A percentile compares a stretch with the other conserved stretches of the same genome.
phyloP scores from a whole-genome alignment of 2,888 invertebrate genomes.

The Empis livida region DNA sequence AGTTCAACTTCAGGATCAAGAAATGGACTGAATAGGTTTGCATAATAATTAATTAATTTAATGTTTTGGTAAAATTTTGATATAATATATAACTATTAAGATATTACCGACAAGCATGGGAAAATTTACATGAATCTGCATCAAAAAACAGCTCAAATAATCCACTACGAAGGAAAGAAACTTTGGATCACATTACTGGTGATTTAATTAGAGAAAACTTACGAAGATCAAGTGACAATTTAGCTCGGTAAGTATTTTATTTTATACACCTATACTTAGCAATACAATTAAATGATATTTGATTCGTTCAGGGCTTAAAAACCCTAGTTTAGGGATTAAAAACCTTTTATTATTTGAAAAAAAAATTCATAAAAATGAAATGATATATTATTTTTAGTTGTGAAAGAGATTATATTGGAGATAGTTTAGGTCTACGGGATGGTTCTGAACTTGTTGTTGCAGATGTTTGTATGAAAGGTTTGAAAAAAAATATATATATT shows the following conservation, averaged over 20 bases:
- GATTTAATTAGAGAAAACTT: constrained; percentile 34
- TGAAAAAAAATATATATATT: too few species aligned
- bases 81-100: constrained; percentile 14
- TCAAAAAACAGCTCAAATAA: constrained; percentile 44
- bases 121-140: constrained; percentile 75
- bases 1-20: constrained; percentile 78
- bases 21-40: constrained; percentile 59
- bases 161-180: constrained; percentile 54
- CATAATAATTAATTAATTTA: background rate
- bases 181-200: constrained; percentile 50
- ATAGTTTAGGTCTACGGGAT: constrained; percentile 44
- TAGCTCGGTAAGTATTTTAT: constrained; percentile 26
- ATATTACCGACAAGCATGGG: constrained; percentile 88
- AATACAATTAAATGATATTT: too few species aligned
- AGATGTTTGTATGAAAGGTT: constrained; percentile 41
- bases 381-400: constrained; percentile 17
- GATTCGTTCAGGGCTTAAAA: too few species aligned
- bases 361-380: background rate
- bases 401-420: constrained; percentile 27
- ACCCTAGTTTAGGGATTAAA: too few species aligned
- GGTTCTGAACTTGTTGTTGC: constrained; percentile 66
- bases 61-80: background rate
- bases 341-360: too few species aligned
- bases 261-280: too few species aligned
- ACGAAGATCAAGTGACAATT: constrained; percentile 34